Base-by-base conservation (phyloP, 1,140 invertebrate species). In the Leguminivora glycinivorella region DNA sequence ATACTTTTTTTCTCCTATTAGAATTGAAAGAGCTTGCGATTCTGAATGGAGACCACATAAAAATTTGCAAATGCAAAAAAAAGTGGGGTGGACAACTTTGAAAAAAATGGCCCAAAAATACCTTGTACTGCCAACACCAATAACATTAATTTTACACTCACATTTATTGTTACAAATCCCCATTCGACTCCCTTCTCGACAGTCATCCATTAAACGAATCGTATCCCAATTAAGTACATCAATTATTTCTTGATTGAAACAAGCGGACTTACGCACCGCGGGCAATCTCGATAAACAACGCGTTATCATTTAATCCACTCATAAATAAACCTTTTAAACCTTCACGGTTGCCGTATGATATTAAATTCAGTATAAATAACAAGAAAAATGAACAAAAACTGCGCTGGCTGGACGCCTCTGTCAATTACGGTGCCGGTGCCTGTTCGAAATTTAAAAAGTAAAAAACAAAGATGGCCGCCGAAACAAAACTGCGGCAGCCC, bases 401-500 rank as follows among this genome's bases (percentile, higher is more conserved):
- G n/a, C 56, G 29, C 24, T 63, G 58, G 58, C 58, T 63, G 58
- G 58, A 63, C 58, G 58, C 58, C 58, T 34, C 58, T 63, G 58
- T 63, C 58, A 63, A 63, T 63, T 63, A 63, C 25, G 58, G 25
- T 29, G 58, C 58, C 29, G 25, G 58, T 60, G 58, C 31, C 58
- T 31, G 58, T n/a, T 31, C 29, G 58, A 52, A 63, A 29, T 63
- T 63, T 63, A 63, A 63, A 63, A 63, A 63, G 26, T 17, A 31
- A 60, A 63, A 63, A 56, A 63, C 6, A 14, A 29, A 29, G 1
- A 63, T 63, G 58, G 58, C 56, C 58, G 58, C 58, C n/a, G 2
- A 63, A 63, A 63, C 17, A 31, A 29, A 29, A 63, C 14, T n/a
- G 58, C 58, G 25, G 58, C 31, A 63, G 58, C 58, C 24, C 24